Percentiles rank a stretch among this genome's conserved stretches.
Conservation (phyloP, 2,888 invertebrate genomes). For the Callosobruchus maculatus region DNA sequence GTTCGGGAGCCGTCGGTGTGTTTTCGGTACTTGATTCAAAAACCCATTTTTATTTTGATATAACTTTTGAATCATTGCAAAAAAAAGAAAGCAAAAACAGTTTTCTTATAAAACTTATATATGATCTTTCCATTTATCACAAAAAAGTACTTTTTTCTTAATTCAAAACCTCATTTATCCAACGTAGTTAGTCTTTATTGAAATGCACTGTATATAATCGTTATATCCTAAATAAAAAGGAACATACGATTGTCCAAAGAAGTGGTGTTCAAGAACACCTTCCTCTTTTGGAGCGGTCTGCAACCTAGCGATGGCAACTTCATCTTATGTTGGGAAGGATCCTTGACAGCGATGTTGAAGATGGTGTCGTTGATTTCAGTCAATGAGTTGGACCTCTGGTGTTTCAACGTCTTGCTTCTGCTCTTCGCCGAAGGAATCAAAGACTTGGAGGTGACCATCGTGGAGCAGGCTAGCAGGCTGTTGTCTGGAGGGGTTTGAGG, state of each 20-base stretch:
- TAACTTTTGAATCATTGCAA: no score
- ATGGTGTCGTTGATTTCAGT: constrained; percentile 44
- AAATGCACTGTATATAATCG: no score
- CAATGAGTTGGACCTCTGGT: constrained; percentile 37
- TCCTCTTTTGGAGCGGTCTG: constrained; percentile 52
- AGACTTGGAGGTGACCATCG: constrained; percentile 19
- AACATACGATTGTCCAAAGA: constrained; percentile 48
- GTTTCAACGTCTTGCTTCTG: constrained; percentile 9
- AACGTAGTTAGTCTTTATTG: no score
- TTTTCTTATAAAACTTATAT: no score
- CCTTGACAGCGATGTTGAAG: constrained; percentile 44
- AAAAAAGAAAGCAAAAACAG: no score
- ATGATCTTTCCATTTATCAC: no score
- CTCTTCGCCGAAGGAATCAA: constrained; percentile 11
- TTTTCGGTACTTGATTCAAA: no score
- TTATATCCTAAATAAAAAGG: no score
- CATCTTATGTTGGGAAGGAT: constrained; percentile 43
- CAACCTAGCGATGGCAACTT: constrained; percentile 55
- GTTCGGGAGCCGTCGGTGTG: no score
- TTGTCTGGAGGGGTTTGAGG: constrained; percentile 30
- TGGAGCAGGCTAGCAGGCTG: constrained; percentile 21
- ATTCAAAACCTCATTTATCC: no score
- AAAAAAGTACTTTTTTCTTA: no score
- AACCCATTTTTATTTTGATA: no score
- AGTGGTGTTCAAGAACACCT: constrained; percentile 40